These are phyloP conservation scores for Laupala kohalensis DNA, from an alignment of 1,140 invertebrate species.

Conservation along the genomic window DNA sequence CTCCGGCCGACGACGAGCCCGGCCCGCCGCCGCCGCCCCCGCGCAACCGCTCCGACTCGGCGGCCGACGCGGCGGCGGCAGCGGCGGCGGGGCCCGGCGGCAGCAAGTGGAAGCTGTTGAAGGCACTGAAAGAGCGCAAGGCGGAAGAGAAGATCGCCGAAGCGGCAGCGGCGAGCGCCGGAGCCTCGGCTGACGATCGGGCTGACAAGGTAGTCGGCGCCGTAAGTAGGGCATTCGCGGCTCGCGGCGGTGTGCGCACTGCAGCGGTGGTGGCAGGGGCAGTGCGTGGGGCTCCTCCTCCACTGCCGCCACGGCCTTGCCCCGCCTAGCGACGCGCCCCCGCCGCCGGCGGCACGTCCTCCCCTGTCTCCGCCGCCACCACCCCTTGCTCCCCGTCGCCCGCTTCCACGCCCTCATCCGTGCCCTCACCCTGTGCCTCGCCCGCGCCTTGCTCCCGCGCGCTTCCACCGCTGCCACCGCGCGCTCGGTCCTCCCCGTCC, in stretches of 20 bases:
- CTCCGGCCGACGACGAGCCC: constrained; percentile 79
- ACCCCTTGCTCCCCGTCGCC: neutral
- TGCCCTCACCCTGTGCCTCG: neutral
- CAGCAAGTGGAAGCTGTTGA: constrained; percentile 81
- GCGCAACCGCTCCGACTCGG: constrained; percentile 29
- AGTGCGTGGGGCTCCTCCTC: too few species aligned
- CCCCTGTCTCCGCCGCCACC: too few species aligned
- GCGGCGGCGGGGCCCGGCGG: constrained; percentile 34
- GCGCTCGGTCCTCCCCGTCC: too few species aligned
- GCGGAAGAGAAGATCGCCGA: constrained; percentile 68
- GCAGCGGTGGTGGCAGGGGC: too few species aligned
- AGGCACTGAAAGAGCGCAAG: constrained; percentile 77
- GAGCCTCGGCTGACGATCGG: constrained; percentile 44
- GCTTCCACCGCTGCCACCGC: too few species aligned
- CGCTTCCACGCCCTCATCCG: neutral
- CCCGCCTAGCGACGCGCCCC: too few species aligned
- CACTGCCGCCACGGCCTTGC: neutral
- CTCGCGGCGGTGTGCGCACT: too few species aligned
- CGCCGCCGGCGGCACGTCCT: too few species aligned
- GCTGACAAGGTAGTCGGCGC: constrained; percentile 58
- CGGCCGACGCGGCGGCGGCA: neutral
- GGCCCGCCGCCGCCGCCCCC: constrained; percentile 50
- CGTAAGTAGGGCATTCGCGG: neutral
- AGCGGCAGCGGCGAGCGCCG: constrained; percentile 43
- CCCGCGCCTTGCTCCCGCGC: too few species aligned